Base-by-base conservation (phyloP, 2,797 vertebrate genomes). In the Malacoctenus gilli region DNA sequence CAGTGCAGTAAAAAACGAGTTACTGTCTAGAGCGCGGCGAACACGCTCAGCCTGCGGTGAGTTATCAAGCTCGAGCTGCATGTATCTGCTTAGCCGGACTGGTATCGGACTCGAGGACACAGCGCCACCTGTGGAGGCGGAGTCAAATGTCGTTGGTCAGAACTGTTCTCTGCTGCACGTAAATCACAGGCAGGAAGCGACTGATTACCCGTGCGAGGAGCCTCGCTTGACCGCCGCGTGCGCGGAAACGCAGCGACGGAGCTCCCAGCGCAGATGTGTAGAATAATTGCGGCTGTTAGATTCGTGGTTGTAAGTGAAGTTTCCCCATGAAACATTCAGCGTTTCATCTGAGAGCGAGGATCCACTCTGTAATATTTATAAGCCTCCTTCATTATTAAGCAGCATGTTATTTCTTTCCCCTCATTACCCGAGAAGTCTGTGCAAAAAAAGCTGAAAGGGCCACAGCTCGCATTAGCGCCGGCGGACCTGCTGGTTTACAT, bases 331-430 rank as follows among this genome's bases (percentile, higher is more conserved):
- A 68, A 52, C 10, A 46, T 34, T 59, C 1, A 62, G n/a, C 1
- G n/a, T 37, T 31, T 34, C 23, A 30, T 37, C 39, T 46, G 3
- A 19, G 10, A 57, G 23, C 12, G 35, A 10, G 3, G 5, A 13
- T 16, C 22, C 22, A 12, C 15, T 2, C n/a, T 65, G 8, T 32
- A 53, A 55, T 44, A 66, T 52, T 13, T 9, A 52, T 62, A 7
- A 0, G 23, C 10, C 35, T 3, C 30, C 35, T 46, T 21, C 21
- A 48, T 64, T 35, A 54, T 65, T 52, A 39, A 65, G 5, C 20
- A 50, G 35, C 47, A 30, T 32, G 28, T 60, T 36, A 60, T 60
- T 43, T 44, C 44, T 20, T 31, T 8, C 4, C 1, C 25, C 9
- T 28, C 9, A 11, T 14, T 38, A 14, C 18, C 51, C 51, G 12